Evolutionary conservation across 2,797 vertebrate species (phyloP).

Genomic region (Vireo griseus): DNA sequence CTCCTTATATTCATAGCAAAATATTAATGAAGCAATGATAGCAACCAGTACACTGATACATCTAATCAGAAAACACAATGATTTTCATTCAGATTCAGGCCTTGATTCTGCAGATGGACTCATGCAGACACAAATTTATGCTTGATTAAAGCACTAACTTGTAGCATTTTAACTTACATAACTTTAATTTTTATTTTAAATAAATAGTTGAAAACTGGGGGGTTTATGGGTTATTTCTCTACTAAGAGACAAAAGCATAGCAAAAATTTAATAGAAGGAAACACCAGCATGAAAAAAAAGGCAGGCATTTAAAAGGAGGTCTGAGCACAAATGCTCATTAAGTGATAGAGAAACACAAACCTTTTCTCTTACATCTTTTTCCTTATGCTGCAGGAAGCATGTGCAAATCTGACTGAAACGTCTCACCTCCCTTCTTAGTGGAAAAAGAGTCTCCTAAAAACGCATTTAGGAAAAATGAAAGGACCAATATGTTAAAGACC

Average conservation of each 20-base stretch:
- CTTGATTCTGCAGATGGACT: neutral
- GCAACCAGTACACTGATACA: neutral
- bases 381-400: constrained; percentile 76
- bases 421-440: constrained; percentile 78
- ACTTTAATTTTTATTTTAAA: neutral
- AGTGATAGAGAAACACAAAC: constrained; percentile 52
- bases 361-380: constrained; percentile 79
- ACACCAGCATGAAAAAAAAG: neutral
- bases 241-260: neutral
- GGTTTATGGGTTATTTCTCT: neutral
- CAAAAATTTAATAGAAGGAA: neutral
- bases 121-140: neutral
- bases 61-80: neutral
- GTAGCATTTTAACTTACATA: neutral
- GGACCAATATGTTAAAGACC: neutral
- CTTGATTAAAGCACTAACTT: neutral
- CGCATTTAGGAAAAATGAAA: neutral
- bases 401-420: constrained; percentile 79
- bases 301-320: neutral
- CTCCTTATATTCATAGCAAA: neutral
- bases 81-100: neutral
- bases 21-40: neutral
- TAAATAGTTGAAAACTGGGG: neutral
- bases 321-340: neutral
- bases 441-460: constrained; percentile 75